These are phyloP conservation scores for Cosmorhoe ocellata DNA, from an alignment of 2,888 invertebrate genomes.

Conservation along the genomic window DNA sequence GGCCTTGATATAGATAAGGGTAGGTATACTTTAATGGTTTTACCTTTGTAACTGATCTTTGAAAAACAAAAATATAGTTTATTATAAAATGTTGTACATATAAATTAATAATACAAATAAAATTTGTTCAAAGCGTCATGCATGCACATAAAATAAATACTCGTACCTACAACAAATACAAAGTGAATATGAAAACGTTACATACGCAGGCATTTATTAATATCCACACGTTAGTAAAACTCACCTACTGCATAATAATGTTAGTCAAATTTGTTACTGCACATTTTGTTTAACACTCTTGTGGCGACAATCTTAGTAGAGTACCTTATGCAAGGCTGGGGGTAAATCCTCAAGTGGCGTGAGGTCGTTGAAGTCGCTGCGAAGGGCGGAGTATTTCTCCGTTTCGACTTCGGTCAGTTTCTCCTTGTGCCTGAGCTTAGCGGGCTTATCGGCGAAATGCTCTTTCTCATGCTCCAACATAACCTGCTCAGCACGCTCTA, in stretches of 20 bases:
- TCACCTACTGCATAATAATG: conserved; percentile 28
- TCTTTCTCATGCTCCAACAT: conserved; percentile 78
- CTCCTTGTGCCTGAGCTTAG: conserved; percentile 62
- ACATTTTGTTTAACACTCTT: conserved; percentile 38
- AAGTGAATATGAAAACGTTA: conserved; percentile 26
- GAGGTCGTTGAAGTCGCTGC: conserved; percentile 72
- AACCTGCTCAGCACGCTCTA: conserved; percentile 80
- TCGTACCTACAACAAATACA: conserved; percentile 8
- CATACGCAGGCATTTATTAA: conserved; percentile 27
- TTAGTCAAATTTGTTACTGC: conserved; percentile 35
- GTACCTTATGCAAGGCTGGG: conserved; percentile 71
- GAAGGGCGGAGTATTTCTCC: conserved; percentile 73
- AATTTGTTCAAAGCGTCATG: background rate
- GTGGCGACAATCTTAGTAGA: conserved; percentile 26
- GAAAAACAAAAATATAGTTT: too few relatives aligned
- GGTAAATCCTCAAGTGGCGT: conserved; percentile 69
- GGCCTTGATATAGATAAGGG: too few relatives aligned
- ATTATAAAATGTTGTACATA: background rate
- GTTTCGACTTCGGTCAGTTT: conserved; percentile 47
- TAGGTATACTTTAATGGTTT: too few relatives aligned
- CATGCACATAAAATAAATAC: conserved; percentile 21
- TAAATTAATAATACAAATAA: too few relatives aligned
- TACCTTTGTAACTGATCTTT: too few relatives aligned
- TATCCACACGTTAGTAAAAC: conserved; percentile 33
- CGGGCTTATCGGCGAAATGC: conserved; percentile 58